Base-by-base conservation (phyloP, 2,888 invertebrate species). In the Xylota sylvarum region DNA sequence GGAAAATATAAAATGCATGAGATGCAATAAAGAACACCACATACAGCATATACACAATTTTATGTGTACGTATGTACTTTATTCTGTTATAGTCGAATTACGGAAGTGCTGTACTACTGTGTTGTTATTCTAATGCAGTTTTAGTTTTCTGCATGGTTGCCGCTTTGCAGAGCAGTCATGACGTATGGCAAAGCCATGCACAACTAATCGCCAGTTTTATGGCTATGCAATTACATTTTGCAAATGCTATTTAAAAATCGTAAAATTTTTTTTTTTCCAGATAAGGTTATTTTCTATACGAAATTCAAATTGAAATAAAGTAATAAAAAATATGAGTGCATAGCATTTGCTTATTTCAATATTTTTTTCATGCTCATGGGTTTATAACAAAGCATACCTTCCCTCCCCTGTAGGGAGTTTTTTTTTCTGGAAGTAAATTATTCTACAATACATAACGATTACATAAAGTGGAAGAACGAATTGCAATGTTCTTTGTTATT, bases 1-100 rank as follows among this genome's bases (percentile, higher is more conserved):
- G 48, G 5, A 14, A 65, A 46, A 64, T 43, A 43, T 58, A 72
- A 76, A 64, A 65, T 76, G 19, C 46, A 67, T 37, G 56, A 56
- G 76, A 56, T 35, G 46, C 55, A 69, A 43, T 69, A 40, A 69
- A 69, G 17, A 46, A 35, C 10, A 30, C 55, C 27, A 17, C 40
- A 30, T 23, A 17, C 27, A 17, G 30, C 10, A 14, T 37, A 6
- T 7, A 9, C 1, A 27, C 5, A 17, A 19, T 30, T 4, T 12
- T 43, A 48, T 48, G 48, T 32, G 37, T n/a, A 9, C 35, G 37
- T 48, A 35, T 32, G 37, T n/a, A 9, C 35, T 35, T 7, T 10
- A 35, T 35, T 46, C 46, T 48, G 19, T 30, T 27, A 37, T 48
- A 60, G 48, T 48, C n/a, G 23, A 48, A 46, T 58, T 58, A 23